Base-by-base conservation (phyloP, 1,140 invertebrate genomes). In the Dufourea novaeangliae region DNA sequence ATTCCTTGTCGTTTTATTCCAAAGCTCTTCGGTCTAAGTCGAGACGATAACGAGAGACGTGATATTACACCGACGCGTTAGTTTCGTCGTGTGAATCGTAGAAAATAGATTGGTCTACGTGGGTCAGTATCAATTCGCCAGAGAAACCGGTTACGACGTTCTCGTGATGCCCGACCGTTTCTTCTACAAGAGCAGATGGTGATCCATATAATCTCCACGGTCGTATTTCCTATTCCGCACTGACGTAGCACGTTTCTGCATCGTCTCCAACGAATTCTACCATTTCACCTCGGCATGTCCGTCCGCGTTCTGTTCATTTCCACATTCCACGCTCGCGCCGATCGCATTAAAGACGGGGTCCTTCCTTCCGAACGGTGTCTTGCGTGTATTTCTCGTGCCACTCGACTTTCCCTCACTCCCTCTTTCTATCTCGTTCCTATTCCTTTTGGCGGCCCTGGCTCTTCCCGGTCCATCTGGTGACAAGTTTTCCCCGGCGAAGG, bases 311-410 rank as follows among this genome's bases (percentile, higher is more conserved):
- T 50, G 46, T n/a, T 50, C 46, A n/a, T n/a, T n/a, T n/a, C n/a
- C n/a, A n/a, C n/a, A n/a, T n/a, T n/a, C n/a, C n/a, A n/a, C n/a
- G n/a, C 50, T 77, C 22, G 44, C 54, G 34, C 34, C 34, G 27
- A 81, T 81, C 80, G 61, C 52, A 82, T 82, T 80, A 73, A 74
- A 63, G 63, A n/a, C n/a, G n/a, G n/a, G n/a, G n/a, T n/a, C 74
- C 63, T 80, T 75, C 63, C 73, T 78, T 83, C 68, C 73, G 73
- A n/a, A 46, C 78, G 44, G 44, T 70, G 68, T 86, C 77, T 72
- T 78, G 73, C 85, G 75, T 84, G 88, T 86, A 79, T 80, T 82
- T 85, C 80, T 59, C 77, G 69, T 66, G 61, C 22, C 12, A 57
- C 61, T 76, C 67, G 44, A 73, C 56, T 56, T 62, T n/a, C 14